Evolutionary conservation across 2,888 invertebrate genomes (phyloP).

Genomic region (Lordiphosa fenestrarum): DNA sequence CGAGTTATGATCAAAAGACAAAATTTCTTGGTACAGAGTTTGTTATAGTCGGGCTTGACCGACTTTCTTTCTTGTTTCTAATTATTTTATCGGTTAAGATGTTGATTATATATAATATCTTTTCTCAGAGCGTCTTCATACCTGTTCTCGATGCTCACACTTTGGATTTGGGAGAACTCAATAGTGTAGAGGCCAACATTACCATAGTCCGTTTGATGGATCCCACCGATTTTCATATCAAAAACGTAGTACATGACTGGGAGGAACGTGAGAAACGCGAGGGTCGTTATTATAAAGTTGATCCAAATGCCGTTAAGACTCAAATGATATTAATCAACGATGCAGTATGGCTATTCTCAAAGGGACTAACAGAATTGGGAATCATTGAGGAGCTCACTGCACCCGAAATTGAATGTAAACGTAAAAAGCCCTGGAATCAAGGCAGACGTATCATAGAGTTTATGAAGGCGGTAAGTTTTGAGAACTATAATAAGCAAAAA

Average conservation of each 20-base stretch:
- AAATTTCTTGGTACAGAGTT: too few species aligned
- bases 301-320: slow-evolving; percentile 80
- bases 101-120: neutral
- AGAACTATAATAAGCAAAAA: neutral
- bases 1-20: too few species aligned
- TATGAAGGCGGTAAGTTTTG: slow-evolving; percentile 83
- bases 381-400: slow-evolving; percentile 72
- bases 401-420: slow-evolving; percentile 77
- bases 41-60: too few species aligned
- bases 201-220: slow-evolving; percentile 79
- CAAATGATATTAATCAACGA: slow-evolving; percentile 86
- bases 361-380: slow-evolving; percentile 80
- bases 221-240: slow-evolving; percentile 78
- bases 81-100: too few species aligned
- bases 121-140: slow-evolving; percentile 82
- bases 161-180: slow-evolving; percentile 81
- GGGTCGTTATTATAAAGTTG: slow-evolving; percentile 67
- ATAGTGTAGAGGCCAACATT: slow-evolving; percentile 78
- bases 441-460: slow-evolving; percentile 86
- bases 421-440: slow-evolving; percentile 82
- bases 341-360: slow-evolving; percentile 85
- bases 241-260: slow-evolving; percentile 79
- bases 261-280: slow-evolving; percentile 77
- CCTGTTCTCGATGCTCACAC: slow-evolving; percentile 81
- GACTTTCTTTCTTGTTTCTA: too few species aligned